Evolutionary conservation across 2,888 invertebrate genomes (phyloP).

Genomic region (Oscheius sp.): DNA sequence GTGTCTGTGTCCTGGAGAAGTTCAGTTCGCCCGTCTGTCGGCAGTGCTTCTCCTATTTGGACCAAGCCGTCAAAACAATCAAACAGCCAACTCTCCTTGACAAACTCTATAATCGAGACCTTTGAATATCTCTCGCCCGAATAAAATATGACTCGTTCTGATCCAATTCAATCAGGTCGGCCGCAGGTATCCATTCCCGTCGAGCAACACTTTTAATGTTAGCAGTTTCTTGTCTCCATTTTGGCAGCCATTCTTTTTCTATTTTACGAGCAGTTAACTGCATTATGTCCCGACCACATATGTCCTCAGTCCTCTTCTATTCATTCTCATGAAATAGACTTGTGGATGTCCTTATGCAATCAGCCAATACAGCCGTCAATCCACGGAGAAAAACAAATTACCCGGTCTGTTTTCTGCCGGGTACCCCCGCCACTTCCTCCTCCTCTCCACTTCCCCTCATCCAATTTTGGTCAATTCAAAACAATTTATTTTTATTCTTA

Average conservation of each 20-base stretch:
- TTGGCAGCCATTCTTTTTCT: no score
- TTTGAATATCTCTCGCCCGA: conserved; percentile 1
- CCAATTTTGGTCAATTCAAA: not conserved
- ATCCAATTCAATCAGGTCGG: not conserved
- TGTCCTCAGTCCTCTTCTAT: no score
- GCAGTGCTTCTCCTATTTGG: not conserved
- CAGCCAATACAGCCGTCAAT: no score
- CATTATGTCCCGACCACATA: no score
- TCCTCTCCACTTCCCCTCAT: not conserved
- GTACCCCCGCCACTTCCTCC: no score
- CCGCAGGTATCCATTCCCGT: not conserved
- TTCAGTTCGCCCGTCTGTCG: conserved; percentile 5
- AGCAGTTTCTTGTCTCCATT: no score
- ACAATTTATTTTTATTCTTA: no score
- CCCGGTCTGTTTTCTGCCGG: no score
- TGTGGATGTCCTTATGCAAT: no score
- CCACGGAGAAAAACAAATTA: no score
- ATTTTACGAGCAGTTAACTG: no score
- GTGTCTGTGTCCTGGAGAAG: not conserved
- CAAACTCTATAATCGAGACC: conserved; percentile 20
- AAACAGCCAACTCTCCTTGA: conserved; percentile 20
- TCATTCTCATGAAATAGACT: no score
- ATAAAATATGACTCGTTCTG: not conserved
- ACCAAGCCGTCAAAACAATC: conserved; percentile 3
- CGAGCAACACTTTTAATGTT: not conserved